Evolutionary conservation across 2,888 invertebrate species (phyloP).

Genomic region (Fragum sueziense): DNA sequence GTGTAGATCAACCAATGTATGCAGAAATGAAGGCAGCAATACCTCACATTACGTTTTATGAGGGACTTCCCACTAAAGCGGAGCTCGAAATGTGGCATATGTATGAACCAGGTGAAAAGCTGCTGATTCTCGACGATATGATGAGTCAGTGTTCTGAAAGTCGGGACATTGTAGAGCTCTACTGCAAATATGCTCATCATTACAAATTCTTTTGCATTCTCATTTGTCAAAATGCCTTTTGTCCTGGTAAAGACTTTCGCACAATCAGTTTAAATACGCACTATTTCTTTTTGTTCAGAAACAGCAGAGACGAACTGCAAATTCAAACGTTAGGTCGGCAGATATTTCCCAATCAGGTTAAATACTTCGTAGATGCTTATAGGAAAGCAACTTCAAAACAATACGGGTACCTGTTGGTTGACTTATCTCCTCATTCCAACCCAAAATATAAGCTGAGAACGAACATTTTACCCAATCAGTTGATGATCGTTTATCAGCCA

Average conservation of each 20-base stretch:
- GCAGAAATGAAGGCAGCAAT: slow-evolving; percentile 51
- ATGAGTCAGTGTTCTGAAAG: slow-evolving; percentile 39
- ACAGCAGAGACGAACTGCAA: slow-evolving; percentile 50
- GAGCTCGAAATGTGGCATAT: slow-evolving; percentile 48
- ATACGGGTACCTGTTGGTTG: slow-evolving; percentile 49
- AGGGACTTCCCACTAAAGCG: slow-evolving; percentile 41
- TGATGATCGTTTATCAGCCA: slow-evolving; percentile 40
- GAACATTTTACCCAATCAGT: slow-evolving; percentile 53
- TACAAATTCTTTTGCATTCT: slow-evolving; percentile 52
- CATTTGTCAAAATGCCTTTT: slow-evolving; percentile 55
- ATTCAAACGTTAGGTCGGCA: slow-evolving; percentile 56
- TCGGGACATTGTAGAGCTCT: slow-evolving; percentile 51
- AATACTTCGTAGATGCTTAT: slow-evolving; percentile 51
- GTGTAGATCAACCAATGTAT: slow-evolving; percentile 58
- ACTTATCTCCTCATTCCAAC: slow-evolving; percentile 56
- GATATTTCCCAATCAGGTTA: slow-evolving; percentile 49
- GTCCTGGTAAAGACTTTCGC: slow-evolving; percentile 46
- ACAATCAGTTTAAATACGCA: slow-evolving; percentile 58
- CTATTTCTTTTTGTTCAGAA: slow-evolving; percentile 57
- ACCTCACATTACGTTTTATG: slow-evolving; percentile 42
- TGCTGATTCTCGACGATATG: slow-evolving; percentile 52
- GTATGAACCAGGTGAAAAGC: slow-evolving; percentile 37
- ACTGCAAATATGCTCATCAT: slow-evolving; percentile 56
- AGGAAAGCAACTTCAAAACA: slow-evolving; percentile 48
- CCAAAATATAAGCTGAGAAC: slow-evolving; percentile 53